Percentiles rank a stretch among this genome's conserved stretches.
Evolutionary conservation across 2,888 invertebrate genomes (phyloP).

Genomic region (Nemurella pictetii): DNA sequence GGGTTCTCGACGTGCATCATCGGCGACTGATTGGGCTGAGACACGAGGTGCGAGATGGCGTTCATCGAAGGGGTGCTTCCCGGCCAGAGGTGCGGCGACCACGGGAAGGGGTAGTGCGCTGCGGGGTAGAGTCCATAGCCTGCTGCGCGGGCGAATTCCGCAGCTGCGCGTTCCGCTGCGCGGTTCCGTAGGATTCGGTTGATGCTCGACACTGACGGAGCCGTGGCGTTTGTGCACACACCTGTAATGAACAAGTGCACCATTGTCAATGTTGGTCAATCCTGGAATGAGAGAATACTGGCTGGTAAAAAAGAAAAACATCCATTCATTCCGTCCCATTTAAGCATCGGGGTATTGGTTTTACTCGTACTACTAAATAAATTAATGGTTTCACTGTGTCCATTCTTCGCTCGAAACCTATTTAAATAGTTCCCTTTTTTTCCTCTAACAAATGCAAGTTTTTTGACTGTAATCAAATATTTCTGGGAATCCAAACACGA

Average conservation of each 20-base stretch:
- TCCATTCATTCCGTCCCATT: neutral
- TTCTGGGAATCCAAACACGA: neutral
- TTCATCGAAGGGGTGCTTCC: conserved; percentile 41
- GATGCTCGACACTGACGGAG: conserved; percentile 96
- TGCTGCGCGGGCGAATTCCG: conserved; percentile 91
- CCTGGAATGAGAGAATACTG: neutral
- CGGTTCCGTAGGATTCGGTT: conserved; percentile 94
- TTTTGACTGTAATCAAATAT: neutral
- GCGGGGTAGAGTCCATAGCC: conserved; percentile 80
- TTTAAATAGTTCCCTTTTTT: neutral
- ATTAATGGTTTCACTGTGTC: neutral
- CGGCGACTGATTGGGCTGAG: conserved; percentile 33
- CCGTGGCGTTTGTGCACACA: conserved; percentile 92
- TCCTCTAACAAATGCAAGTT: neutral
- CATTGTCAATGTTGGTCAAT: neutral
- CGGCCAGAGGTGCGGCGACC: conserved; percentile 41
- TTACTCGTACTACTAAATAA: neutral
- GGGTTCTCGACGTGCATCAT: conserved; percentile 36
- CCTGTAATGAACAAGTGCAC: conserved; percentile 58
- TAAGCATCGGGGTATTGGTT: neutral
- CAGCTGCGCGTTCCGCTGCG: conserved; percentile 94
- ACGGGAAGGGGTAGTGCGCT: conserved; percentile 52
- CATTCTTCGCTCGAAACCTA: neutral
- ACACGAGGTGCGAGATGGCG: conserved; percentile 46
- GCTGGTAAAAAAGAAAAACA: neutral